These are phyloP conservation scores for Battus philenor DNA, from an alignment of 1,140 invertebrate genomes.

Conservation along the genomic window DNA sequence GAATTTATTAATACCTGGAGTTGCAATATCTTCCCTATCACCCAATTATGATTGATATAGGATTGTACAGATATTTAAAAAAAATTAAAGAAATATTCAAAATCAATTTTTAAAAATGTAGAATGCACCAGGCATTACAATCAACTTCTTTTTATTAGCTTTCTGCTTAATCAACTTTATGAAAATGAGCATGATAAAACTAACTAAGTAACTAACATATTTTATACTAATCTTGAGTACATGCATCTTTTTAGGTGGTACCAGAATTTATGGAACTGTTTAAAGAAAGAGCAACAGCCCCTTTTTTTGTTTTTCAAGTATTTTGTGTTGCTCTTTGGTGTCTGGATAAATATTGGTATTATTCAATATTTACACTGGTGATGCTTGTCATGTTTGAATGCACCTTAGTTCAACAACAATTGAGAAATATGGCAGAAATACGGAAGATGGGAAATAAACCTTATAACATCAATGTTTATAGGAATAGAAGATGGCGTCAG, in stretches of 20 bases:
- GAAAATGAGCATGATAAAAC: no score
- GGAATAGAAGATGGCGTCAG: constrained; percentile 94
- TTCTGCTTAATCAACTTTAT: no score
- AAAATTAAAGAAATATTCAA: no score
- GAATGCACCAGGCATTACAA: no score
- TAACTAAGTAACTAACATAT: no score
- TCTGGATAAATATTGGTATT: constrained; percentile 99
- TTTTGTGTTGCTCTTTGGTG: constrained; percentile 99
- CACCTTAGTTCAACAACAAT: constrained; percentile 97
- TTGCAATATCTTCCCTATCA: no score
- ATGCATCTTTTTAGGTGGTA: constrained; percentile 82
- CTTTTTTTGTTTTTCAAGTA: constrained; percentile 97
- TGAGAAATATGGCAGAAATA: constrained; percentile 99
- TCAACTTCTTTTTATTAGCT: no score
- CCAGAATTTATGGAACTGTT: constrained; percentile 98
- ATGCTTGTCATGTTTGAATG: constrained; percentile 99
- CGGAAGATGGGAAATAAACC: constrained; percentile 99
- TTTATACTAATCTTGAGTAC: constrained; percentile 78
- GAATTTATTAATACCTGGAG: no score
- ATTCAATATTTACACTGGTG: constrained; percentile 96
- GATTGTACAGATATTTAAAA: no score
- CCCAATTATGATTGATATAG: no score
- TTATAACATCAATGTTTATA: constrained; percentile 94
- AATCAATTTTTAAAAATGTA: no score
- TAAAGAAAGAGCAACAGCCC: constrained; percentile 97